Base-by-base conservation (phyloP, 1,140 invertebrate species). In the Dendroctonus ponderosae region DNA sequence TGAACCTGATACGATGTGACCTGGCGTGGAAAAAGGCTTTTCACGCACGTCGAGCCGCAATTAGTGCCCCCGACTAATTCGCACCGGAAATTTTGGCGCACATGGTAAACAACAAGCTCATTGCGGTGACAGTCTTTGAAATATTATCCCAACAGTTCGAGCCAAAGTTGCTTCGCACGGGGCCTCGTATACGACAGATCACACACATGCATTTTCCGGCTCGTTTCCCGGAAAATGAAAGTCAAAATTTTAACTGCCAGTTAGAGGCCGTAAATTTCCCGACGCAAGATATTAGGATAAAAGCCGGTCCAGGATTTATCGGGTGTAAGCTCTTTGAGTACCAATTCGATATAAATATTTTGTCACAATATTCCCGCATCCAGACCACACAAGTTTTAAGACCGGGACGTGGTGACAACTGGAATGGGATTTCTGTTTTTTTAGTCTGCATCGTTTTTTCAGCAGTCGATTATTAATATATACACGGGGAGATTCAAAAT, bases 301-400 rank as follows among this genome's bases (percentile, higher is more conserved):
- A 46, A 14, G 39, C 44, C 40, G 26, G 26, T 26, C 26, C 42
- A 40, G 44, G 46, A 59, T 59, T 59, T 59, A 59, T 59, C 15
- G 42, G 40, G 41, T 48, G 52, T 54, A 54, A 39, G 14, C 38
- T 37, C 56, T 59, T 59, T 59, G 56, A 59, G 15, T 59, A 43
- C 42, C 42, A 59, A 15, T 46, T 38, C 8, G 39, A 44, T 15
- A 59, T 59, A 59, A 59, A 59, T 59, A 59, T 59, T 59, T 59
- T 59, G 41, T 44, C 56, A 59, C 56, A 59, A 44, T 59, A 43
- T 59, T 43, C 8, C 56, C 11, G 14, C 39, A 15, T 38, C 7
- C n/a, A 38, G 56, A 59, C 56, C 56, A 59, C 56, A 43, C 56
- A 37, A 7, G 40, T 44, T 59, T 59, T 43, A 59, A 12, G 42